Conservation (phyloP, 1,140 invertebrate genomes). For the Drosophila sp. region DNA sequence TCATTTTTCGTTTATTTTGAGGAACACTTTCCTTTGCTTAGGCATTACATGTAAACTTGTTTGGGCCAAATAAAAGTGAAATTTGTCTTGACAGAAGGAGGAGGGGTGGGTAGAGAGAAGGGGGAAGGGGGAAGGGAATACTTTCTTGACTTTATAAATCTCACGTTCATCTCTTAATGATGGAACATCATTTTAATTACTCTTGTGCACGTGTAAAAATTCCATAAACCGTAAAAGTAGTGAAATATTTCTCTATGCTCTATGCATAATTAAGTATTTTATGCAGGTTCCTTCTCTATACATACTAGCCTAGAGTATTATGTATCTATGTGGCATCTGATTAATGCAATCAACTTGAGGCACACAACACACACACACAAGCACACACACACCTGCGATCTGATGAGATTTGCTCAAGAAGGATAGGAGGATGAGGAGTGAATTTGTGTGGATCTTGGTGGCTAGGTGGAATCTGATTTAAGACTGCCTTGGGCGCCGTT, state of each 20-base stretch:
- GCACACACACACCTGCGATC: conserved; percentile 63
- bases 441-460: conserved; percentile 18
- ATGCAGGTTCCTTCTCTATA: conserved; percentile 4
- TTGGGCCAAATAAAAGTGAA: conserved; percentile 73
- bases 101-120: conserved; percentile 36
- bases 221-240: conserved; percentile 11
- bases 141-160: conserved; percentile 54
- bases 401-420: conserved; percentile 55
- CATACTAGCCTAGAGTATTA: background rate
- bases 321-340: conserved; percentile 12
- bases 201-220: conserved; percentile 58
- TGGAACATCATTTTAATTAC: conserved; percentile 65
- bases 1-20: conserved; percentile 34
- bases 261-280: conserved; percentile 38
- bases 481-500: conserved; percentile 60
- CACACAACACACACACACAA: background rate
- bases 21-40: conserved; percentile 74
- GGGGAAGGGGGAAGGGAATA: conserved; percentile 10
- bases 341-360: conserved; percentile 30
- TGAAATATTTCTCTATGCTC: conserved; percentile 8
- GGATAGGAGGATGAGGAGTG: too few species aligned
- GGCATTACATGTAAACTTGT: conserved; percentile 53
- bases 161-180: conserved; percentile 78
- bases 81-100: conserved; percentile 45
- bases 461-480: conserved; percentile 13